Evolutionary conservation across 2,113 vertebrate species (phyloP).

Genomic region (Halcyon senegalensis): DNA sequence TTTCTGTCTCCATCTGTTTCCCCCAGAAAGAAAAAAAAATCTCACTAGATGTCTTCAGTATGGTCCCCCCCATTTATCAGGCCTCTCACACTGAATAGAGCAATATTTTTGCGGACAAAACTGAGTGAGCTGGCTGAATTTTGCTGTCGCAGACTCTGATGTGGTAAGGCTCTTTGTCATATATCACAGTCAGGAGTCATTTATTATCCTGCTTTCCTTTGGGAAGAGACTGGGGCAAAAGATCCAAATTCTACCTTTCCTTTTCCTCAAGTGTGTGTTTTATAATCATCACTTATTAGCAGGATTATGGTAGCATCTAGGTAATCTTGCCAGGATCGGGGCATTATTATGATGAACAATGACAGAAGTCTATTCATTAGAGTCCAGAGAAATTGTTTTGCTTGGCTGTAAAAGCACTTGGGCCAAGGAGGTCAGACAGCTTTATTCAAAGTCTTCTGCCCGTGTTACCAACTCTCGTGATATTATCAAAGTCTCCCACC

Average conservation of each 20-base stretch:
- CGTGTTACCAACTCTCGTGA: slow-evolving; percentile 65
- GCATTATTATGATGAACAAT: slow-evolving; percentile 69
- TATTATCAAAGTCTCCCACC: slow-evolving; percentile 63
- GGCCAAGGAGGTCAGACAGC: slow-evolving; percentile 65
- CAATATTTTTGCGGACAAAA: slow-evolving; percentile 67
- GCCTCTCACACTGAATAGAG: slow-evolving; percentile 56
- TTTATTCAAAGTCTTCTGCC: slow-evolving; percentile 65
- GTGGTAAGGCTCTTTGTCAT: slow-evolving; percentile 71
- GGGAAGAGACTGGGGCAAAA: slow-evolving; percentile 67
- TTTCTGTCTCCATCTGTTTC: slow-evolving; percentile 19
- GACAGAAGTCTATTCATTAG: slow-evolving; percentile 69
- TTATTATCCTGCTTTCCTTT: slow-evolving; percentile 73
- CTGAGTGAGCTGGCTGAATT: slow-evolving; percentile 69
- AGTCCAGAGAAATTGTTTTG: slow-evolving; percentile 69
- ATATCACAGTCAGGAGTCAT: slow-evolving; percentile 73
- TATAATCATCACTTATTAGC: slow-evolving; percentile 65
- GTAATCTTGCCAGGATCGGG: slow-evolving; percentile 59
- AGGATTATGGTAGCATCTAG: slow-evolving; percentile 57
- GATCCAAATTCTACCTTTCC: slow-evolving; percentile 61
- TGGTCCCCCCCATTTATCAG: slow-evolving; percentile 60
- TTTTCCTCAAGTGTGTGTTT: slow-evolving; percentile 54
- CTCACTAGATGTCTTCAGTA: slow-evolving; percentile 29
- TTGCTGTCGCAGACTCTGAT: slow-evolving; percentile 64
- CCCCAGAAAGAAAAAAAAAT: slow-evolving; percentile 4
- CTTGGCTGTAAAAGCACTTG: slow-evolving; percentile 63